Evolutionary conservation across 2,113 vertebrate genomes (phyloP), one percentile per base, ranked within the genome.

Genomic region (Carassius auratus): DNA sequence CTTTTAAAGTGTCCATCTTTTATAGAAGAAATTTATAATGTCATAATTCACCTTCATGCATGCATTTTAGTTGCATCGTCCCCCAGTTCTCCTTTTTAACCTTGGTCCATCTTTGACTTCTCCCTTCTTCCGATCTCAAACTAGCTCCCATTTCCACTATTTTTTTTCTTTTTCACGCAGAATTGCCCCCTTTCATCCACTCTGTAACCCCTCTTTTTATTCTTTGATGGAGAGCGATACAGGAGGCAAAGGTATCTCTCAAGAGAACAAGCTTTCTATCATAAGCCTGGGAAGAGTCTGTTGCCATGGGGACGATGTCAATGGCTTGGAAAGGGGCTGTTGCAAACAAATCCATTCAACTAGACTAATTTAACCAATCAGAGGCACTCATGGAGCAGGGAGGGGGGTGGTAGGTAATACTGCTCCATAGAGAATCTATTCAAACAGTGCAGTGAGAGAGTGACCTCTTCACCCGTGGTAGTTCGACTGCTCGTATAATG

Each of bases 221-320:
- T 82, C 76, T 33, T 42, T 8, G 42, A 42, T 42, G 7, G 68
- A 77, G 57, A 45, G 42, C 42, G 42, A 45, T 9, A 86, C 15
- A 8, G 64, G 85, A 61, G 84, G 50, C 52, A 81, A 10, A 57
- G 79, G 50, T 26, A 86, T 79, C 62, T 59, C 52, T 87, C 71
- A 85, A 87, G 88, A 91, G 91, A 91, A 91, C 86, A 84, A 85
- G 42, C 42, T 42, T 42, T 8, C 42, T 42, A 42, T 42, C 42
- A 8, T 8, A 42, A 45, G 88, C 91, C 90, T 86, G 87, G 90
- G 91, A 93, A 90, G 92, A 95, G 92, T 90, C 90, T 92, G 94
- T 95, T 95, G 94, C 93, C 92, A 95, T 95, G 94, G 94, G 93
- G 93, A 95, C 91, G 91, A 91, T 86, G 64, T 93, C 91, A 93